A percentile compares a stretch with the other conserved stretches of the same genome.
These are phyloP conservation scores for Addax nasomaculatus DNA, from an alignment of 2,113 vertebrate genomes.

Conservation along the genomic window DNA sequence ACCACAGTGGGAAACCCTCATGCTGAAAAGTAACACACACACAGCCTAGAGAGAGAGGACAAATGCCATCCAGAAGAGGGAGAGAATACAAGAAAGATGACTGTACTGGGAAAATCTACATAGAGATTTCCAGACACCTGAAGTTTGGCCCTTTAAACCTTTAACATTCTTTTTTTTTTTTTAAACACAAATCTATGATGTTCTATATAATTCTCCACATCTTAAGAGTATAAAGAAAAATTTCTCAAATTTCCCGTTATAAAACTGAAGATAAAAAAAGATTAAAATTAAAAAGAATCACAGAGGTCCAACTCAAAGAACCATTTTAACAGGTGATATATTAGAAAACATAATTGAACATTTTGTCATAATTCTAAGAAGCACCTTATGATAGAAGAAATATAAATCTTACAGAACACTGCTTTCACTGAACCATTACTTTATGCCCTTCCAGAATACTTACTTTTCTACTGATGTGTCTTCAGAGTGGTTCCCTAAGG, in stretches of 20 bases:
- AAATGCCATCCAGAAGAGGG: neutral
- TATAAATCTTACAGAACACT: neutral
- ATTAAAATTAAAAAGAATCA: neutral
- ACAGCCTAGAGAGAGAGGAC: neutral
- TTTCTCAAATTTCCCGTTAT: neutral
- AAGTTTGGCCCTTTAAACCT: neutral
- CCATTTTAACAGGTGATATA: neutral
- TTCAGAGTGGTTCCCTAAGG: neutral
- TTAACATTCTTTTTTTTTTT: neutral
- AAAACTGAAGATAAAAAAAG: neutral
- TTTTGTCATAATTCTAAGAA: neutral
- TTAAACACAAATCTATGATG: neutral
- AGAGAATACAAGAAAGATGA: neutral
- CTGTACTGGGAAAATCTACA: neutral
- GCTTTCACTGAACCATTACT: neutral
- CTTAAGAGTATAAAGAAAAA: conserved; percentile 3
- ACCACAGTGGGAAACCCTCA: neutral
- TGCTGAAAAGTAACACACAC: neutral
- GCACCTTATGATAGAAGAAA: neutral
- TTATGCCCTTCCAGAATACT: neutral
- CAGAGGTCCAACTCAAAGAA: neutral
- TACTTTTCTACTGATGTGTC: neutral
- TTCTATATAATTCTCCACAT: neutral
- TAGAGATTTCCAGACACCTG: neutral
- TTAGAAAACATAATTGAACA: neutral